phyloP scores from a whole-genome alignment of 2,113 vertebrate species.

The Felis catus region DNA sequence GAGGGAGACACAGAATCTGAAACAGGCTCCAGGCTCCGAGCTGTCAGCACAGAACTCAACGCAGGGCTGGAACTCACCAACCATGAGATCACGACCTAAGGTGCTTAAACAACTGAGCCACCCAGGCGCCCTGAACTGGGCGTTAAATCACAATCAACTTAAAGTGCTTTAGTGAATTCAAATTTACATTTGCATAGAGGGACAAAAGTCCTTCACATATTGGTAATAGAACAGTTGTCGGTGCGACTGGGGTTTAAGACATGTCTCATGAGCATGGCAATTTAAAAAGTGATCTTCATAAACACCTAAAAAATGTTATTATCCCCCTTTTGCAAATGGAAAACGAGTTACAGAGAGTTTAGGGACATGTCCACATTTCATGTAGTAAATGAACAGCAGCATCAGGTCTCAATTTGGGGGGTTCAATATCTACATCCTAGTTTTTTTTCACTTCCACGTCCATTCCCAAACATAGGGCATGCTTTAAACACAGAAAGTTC shows the following conservation, averaged over 20 bases:
- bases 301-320: neutral
- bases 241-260: neutral
- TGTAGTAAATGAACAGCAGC: neutral
- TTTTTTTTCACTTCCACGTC: neutral
- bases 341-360: neutral
- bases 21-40: too few relatives aligned
- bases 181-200: neutral
- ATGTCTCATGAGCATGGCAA: neutral
- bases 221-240: neutral
- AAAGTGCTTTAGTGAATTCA: neutral
- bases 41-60: too few relatives aligned
- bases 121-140: neutral
- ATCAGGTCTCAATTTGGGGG: neutral
- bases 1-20: too few relatives aligned
- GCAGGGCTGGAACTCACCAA: too few relatives aligned
- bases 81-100: too few relatives aligned
- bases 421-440: neutral
- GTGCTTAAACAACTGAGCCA: too few relatives aligned
- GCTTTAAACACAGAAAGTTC: neutral
- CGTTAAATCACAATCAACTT: neutral
- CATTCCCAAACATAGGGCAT: neutral
- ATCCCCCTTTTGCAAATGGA: neutral
- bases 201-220: neutral
- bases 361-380: neutral
- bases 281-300: neutral